Evolutionary conservation across 2,113 vertebrate species (phyloP), one percentile per base, ranked within the genome.

Genomic region (Procavia capensis): DNA sequence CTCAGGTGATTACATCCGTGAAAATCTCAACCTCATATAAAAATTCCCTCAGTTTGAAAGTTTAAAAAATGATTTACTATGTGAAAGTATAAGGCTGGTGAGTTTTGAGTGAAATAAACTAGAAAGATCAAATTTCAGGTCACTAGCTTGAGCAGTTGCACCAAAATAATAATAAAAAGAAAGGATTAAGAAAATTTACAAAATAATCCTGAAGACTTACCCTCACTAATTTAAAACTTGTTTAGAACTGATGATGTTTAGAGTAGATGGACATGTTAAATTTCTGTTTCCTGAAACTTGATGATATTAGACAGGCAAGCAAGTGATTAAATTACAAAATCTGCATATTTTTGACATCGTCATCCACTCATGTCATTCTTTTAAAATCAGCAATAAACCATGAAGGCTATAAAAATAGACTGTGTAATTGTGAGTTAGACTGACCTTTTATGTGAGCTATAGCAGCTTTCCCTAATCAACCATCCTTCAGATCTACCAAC

Each of bases 381-480:
- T 82, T 85, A 88, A 89, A 78, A 70, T 85, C 24, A 41, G 6
- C 93, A 85, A 36, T 93, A 97, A 93, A 97, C 50, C 43, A 75
- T 8, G 68, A 78, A 64, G 4, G 22, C 11, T 94, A 27, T 72
- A 91, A 72, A 96, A 97, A 85, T 10, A 91, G 11, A 5, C 78
- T 31, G 4, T 64, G 25, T 70, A 96, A 82, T 88, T 96, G 47
- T 66, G 87, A 29, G 39, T 79, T 90, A 24, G 22, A 95, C 31
- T 96, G 64, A 91, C 61, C 74, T 98, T 97, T 96, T 79, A 85
- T 54, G 68, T 84, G 82, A 93, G 47, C 14, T 63, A 83, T 95
- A 54, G 45, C 1, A 93, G 3, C 29, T 96, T 79, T 79, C 34
- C 24, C 88, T 88, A 91, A 95, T 82, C 64, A 86, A 1, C 34